A percentile compares a stretch with the other conserved stretches of the same genome.
These are phyloP conservation scores for Smittia aterrima DNA, from an alignment of 2,888 invertebrate species.

Conservation along the genomic window DNA sequence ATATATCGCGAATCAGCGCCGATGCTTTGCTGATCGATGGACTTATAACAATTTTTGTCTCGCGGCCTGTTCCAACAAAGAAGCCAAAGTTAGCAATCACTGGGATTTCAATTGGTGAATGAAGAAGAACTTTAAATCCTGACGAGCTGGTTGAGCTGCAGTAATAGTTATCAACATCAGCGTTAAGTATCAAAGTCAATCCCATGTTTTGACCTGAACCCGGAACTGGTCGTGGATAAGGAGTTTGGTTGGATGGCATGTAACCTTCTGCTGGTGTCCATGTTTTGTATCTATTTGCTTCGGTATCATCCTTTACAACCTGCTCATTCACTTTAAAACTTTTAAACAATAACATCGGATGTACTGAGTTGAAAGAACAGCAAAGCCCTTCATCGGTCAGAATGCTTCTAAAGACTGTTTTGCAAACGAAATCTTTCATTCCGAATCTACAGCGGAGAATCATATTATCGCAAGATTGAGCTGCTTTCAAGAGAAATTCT, in stretches of 20 bases:
- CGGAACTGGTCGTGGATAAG: conserved; percentile 58
- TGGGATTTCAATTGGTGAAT: conserved; percentile 78
- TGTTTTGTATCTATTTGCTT: conserved; percentile 38
- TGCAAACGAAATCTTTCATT: conserved; percentile 61
- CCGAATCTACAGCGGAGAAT: conserved; percentile 70
- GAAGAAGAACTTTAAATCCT: conserved; percentile 63
- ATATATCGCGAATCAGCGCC: conserved; percentile 59
- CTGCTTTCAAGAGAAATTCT: conserved; percentile 62
- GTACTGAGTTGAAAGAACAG: conserved; percentile 78
- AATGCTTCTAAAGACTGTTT: conserved; percentile 70
- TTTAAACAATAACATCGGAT: conserved; percentile 66
- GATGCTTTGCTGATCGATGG: conserved; percentile 68
- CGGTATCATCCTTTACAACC: conserved; percentile 44
- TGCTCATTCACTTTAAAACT: conserved; percentile 62
- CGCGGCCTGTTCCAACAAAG: conserved; percentile 68
- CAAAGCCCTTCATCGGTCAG: conserved; percentile 82
- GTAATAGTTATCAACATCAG: conserved; percentile 70
- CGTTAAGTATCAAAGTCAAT: conserved; percentile 68
- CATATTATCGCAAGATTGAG: conserved; percentile 57
- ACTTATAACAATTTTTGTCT: conserved; percentile 66
- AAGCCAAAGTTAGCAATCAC: conserved; percentile 75
- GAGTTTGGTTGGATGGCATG: conserved; percentile 56
- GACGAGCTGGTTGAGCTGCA: conserved; percentile 71
- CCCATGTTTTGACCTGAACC: conserved; percentile 56
- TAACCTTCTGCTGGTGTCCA: conserved; percentile 78